Conservation (phyloP, 2,113 vertebrate species). For the Micromys minutus region DNA sequence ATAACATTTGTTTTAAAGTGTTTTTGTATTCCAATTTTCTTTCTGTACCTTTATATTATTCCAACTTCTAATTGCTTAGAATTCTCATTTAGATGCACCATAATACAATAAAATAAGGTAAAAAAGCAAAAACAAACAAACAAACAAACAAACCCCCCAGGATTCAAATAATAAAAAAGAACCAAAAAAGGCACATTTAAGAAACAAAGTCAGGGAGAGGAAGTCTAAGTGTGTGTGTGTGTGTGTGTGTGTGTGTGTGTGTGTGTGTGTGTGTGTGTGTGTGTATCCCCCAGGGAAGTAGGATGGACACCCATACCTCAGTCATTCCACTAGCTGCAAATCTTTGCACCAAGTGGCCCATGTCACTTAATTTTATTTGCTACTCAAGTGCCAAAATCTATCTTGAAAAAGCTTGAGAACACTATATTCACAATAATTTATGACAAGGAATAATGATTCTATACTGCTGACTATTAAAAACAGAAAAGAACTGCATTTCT, state of each 20-base stretch:
- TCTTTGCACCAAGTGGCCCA: neutral
- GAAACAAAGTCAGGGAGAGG: constrained; percentile 57
- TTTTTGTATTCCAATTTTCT: constrained; percentile 50
- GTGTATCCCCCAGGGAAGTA: neutral
- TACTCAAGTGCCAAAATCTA: constrained; percentile 13
- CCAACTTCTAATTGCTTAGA: constrained; percentile 34
- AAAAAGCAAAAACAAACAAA: constrained; percentile 59
- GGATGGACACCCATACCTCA: neutral
- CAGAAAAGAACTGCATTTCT: neutral
- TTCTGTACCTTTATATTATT: neutral
- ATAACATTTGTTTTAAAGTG: constrained; percentile 19
- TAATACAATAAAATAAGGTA: constrained; percentile 68
- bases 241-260: too few species aligned
- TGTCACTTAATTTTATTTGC: neutral
- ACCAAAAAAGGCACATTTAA: constrained; percentile 59
- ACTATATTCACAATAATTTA: neutral
- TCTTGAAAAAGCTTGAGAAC: constrained; percentile 31
- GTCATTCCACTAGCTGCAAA: neutral
- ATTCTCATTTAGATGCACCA: constrained; percentile 71
- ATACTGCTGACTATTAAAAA: neutral
- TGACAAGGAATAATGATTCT: neutral
- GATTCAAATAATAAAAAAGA: constrained; percentile 67
- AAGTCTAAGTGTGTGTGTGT: neutral
- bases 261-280: too few species aligned
- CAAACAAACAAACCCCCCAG: too few species aligned